Evolutionary conservation across 2,888 invertebrate genomes (phyloP).

Genomic region (Ganaspis brasiliensis): DNA sequence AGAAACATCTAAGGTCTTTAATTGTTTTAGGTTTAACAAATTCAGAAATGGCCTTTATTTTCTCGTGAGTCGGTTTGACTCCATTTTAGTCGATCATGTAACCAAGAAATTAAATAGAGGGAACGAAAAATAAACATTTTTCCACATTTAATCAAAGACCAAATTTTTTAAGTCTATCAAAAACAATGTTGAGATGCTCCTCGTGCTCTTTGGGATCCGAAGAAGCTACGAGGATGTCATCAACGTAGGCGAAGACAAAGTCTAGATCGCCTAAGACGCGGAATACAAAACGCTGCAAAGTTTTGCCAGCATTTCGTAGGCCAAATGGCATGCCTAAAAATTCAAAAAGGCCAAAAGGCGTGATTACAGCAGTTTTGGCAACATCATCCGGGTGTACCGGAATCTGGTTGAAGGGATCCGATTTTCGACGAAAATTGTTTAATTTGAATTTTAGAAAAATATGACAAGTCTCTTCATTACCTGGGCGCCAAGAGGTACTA

Average conservation of each 20-base stretch:
- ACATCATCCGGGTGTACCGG: constrained; percentile 57
- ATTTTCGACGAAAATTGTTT: too few relatives aligned
- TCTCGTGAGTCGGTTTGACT: constrained; percentile 44
- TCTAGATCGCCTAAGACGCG: constrained; percentile 59
- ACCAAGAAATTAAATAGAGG: constrained; percentile 48
- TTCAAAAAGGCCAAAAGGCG: constrained; percentile 71
- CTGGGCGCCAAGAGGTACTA: too few relatives aligned
- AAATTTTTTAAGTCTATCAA: too few relatives aligned
- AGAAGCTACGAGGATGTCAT: constrained; percentile 69
- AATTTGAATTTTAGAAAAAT: too few relatives aligned
- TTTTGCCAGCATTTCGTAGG: constrained; percentile 69
- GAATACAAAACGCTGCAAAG: constrained; percentile 71
- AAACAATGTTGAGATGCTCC: too few relatives aligned
- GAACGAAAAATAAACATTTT: constrained; percentile 31
- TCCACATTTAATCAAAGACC: too few relatives aligned
- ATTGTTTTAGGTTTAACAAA: constrained; percentile 42
- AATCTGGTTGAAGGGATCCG: too few relatives aligned
- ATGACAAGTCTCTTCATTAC: too few relatives aligned
- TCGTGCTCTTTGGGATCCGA: too few relatives aligned
- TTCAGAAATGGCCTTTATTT: constrained; percentile 49
- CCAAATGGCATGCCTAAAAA: constrained; percentile 71
- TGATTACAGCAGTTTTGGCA: constrained; percentile 66
- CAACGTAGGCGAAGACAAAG: constrained; percentile 66
- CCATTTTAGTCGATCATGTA: constrained; percentile 41
- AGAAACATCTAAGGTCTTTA: constrained; percentile 42